Evolutionary conservation across 2,797 vertebrate species (phyloP), one percentile per base, ranked within the genome.

Genomic region (Anas georgica): DNA sequence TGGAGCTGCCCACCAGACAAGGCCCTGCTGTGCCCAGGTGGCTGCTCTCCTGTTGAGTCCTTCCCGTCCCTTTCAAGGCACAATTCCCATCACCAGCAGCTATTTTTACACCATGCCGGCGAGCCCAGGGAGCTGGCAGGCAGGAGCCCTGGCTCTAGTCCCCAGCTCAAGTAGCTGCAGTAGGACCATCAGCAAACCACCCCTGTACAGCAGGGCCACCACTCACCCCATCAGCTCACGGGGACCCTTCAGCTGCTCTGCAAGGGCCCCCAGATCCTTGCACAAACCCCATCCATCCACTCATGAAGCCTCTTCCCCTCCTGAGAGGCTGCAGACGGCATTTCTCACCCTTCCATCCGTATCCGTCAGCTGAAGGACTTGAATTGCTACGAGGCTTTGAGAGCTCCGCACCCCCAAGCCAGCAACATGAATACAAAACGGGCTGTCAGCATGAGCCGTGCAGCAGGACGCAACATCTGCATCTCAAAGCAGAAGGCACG

Each of bases 381-480:
- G 3, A 55, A 26, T 17, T 23, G 50, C 80, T n/a, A 0, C 48
- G 1, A 56, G 78, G 46, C 83, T 56, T 39, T 7, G 74, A 74
- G 2, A 68, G 93, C 74, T 92, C 86, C 1, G 5, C 35, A 72
- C 66, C 94, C 81, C 77, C 12, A 31, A 59, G 12, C 92, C 93
- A 59, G 94, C 88, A 80, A 60, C 94, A 74, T 6, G 91, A 89
- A 82, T 69, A 62, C 81, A 28, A 84, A 82, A 37, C 0, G 3
- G 46, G 89, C 43, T 9, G 60, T 1, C 2, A 31, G 54, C 54
- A 28, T 15, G 16, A 52, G 50, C 50, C 5, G 23, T 1, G 59
- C 23, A 12, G 80, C 83, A 67, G 73, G 77, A 81, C 1, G 9
- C 77, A 81, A 93, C 94, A 86, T 79, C 94, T 93, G 88, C 94